Evolutionary conservation across 2,888 invertebrate genomes (phyloP).

Genomic region (Drosophila nigritarsus): DNA sequence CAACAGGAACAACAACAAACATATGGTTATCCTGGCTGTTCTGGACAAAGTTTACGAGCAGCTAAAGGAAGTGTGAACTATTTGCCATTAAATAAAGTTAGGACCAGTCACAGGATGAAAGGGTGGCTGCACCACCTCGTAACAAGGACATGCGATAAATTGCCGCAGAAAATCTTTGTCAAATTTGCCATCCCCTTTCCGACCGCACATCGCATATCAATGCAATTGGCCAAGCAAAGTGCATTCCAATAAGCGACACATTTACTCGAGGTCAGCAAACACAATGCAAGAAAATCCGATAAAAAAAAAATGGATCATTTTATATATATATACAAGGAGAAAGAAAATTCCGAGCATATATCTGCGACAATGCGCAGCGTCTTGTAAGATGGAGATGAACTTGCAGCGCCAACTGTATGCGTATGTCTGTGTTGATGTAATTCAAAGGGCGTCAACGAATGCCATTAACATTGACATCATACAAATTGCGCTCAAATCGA

Average conservation of each 20-base stretch:
- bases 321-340: neutral
- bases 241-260: conserved; percentile 65
- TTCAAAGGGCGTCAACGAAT: conserved; percentile 55
- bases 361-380: conserved; percentile 25
- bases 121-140: conserved; percentile 1
- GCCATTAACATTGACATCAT: conserved; percentile 58
- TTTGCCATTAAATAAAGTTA: conserved; percentile 71
- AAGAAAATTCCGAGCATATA: conserved; percentile 12
- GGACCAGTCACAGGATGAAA: conserved; percentile 17
- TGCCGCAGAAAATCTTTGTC: conserved; percentile 62
- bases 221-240: conserved; percentile 63
- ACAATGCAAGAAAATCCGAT: neutral
- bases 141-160: conserved; percentile 65
- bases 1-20: conserved; percentile 24
- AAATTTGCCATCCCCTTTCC: conserved; percentile 59
- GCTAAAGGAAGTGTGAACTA: conserved; percentile 79
- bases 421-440: conserved; percentile 15
- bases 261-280: conserved; percentile 35
- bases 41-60: conserved; percentile 68
- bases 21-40: conserved; percentile 45
- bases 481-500: conserved; percentile 58
- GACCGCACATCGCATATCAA: conserved; percentile 67
- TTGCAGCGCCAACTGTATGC: conserved; percentile 27
- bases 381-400: conserved; percentile 35
- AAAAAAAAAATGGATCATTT: neutral